Percentiles rank a stretch among this genome's conserved stretches.
These are phyloP conservation scores for Thelaira solivaga DNA, from an alignment of 2,888 invertebrate genomes.

Conservation along the genomic window DNA sequence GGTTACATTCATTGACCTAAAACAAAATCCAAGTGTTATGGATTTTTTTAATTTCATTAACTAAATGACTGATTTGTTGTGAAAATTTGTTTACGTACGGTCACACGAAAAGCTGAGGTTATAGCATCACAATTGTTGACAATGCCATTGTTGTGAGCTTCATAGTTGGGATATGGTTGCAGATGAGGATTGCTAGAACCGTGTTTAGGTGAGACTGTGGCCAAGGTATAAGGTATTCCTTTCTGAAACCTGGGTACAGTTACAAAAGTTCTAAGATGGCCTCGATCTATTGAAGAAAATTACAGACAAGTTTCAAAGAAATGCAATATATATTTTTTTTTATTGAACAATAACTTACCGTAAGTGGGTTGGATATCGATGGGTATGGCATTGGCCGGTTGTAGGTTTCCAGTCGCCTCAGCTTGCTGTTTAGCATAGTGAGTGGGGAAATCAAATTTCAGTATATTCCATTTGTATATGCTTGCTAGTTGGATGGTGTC, in stretches of 20 bases:
- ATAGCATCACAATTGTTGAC: conserved; percentile 81
- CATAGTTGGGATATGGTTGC: conserved; percentile 79
- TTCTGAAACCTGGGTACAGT: not conserved
- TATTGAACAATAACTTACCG: not conserved
- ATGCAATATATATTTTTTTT: too few species aligned
- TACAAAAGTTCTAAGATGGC: not conserved
- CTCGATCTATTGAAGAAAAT: not conserved
- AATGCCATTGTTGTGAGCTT: conserved; percentile 80
- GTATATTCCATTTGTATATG: not conserved
- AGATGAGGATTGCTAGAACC: not conserved
- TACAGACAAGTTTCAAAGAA: not conserved
- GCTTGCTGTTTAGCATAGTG: not conserved
- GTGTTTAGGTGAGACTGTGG: not conserved
- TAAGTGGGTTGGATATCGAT: not conserved
- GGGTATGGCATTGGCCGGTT: not conserved
- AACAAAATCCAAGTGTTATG: too few species aligned
- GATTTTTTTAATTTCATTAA: not conserved
- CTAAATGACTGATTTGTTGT: not conserved
- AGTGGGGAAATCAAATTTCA: not conserved
- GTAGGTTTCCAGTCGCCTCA: not conserved
- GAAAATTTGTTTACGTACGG: conserved; percentile 78
- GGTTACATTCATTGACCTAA: conserved; percentile 81
- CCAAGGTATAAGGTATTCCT: not conserved
- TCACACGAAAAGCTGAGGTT: conserved; percentile 85
- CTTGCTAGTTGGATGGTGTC: too few species aligned